A percentile compares a stretch with the other conserved stretches of the same genome.
Evolutionary conservation across 2,113 vertebrate genomes (phyloP).

Genomic region (Oreamnos americanus): DNA sequence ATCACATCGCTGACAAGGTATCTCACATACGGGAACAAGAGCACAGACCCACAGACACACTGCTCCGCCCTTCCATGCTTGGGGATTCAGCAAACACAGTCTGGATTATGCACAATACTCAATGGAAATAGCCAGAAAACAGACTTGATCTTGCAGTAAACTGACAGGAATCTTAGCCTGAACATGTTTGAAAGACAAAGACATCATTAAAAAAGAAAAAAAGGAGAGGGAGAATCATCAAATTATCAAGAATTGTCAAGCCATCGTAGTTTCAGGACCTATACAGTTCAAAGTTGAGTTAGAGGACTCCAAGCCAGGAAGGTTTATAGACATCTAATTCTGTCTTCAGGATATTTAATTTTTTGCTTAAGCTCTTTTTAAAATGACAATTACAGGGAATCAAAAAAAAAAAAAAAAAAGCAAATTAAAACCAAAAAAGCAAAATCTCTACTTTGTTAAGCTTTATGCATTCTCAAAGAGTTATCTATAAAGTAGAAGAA

Average conservation of each 20-base stretch:
- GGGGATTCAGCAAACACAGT: not conserved
- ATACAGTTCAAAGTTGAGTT: not conserved
- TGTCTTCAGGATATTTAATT: not conserved
- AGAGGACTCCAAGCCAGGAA: not conserved
- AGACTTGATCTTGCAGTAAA: not conserved
- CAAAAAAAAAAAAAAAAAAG: not conserved
- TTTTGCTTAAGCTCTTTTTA: not conserved
- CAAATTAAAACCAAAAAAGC: not conserved
- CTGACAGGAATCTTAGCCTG: not conserved
- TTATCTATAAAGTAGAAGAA: not conserved
- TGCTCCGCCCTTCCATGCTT: not conserved
- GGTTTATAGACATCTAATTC: not conserved
- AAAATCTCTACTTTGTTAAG: not conserved
- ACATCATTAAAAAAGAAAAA: not conserved
- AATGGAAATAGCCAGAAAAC: not conserved
- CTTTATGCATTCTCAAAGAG: not conserved
- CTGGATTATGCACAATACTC: not conserved
- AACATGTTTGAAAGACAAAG: not conserved
- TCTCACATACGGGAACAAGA: rapidly evolving
- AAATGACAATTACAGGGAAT: not conserved
- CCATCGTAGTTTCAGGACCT: not conserved
- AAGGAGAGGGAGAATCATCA: not conserved
- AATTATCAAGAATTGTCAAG: not conserved
- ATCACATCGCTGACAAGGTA: rapidly evolving
- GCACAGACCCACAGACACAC: not conserved